These are phyloP conservation scores for Choloepus didactylus DNA, from an alignment of 2,797 vertebrate genomes.

Conservation along the genomic window DNA sequence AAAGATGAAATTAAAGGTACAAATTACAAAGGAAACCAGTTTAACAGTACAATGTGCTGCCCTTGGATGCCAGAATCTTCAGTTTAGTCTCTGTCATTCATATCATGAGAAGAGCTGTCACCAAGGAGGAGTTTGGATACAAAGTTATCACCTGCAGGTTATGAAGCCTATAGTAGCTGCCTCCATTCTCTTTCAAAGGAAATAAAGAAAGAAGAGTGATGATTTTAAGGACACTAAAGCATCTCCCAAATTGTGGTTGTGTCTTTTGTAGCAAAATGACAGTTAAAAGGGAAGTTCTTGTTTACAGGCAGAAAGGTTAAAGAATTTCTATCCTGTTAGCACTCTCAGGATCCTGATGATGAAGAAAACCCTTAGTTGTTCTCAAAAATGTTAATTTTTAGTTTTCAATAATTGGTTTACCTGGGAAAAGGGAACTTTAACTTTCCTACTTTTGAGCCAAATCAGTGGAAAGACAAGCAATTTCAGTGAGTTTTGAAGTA, in stretches of 20 bases:
- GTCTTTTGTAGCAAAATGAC: background rate
- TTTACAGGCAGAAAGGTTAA: background rate
- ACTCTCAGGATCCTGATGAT: background rate
- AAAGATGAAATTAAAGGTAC: background rate
- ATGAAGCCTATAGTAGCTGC: background rate
- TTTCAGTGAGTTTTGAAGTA: constrained; percentile 63
- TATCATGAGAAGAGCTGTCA: background rate
- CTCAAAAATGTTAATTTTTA: background rate
- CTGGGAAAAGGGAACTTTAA: constrained; percentile 52
- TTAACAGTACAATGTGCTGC: accelerated
- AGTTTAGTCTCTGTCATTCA: background rate
- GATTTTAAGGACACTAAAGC: accelerated
- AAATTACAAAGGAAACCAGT: background rate
- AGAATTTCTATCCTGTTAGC: accelerated
- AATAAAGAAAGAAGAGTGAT: background rate
- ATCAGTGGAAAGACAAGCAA: background rate
- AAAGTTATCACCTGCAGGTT: background rate
- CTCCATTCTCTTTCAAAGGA: background rate
- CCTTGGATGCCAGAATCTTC: background rate
- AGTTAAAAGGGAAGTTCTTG: too few relatives aligned
- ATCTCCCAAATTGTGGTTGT: background rate
- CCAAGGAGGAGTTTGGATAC: background rate
- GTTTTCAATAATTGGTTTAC: background rate
- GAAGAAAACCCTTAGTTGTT: background rate
- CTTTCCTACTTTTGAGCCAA: constrained; percentile 64